phyloP scores from a whole-genome alignment of 1,140 invertebrate genomes.

The Anthonomus grandis region DNA sequence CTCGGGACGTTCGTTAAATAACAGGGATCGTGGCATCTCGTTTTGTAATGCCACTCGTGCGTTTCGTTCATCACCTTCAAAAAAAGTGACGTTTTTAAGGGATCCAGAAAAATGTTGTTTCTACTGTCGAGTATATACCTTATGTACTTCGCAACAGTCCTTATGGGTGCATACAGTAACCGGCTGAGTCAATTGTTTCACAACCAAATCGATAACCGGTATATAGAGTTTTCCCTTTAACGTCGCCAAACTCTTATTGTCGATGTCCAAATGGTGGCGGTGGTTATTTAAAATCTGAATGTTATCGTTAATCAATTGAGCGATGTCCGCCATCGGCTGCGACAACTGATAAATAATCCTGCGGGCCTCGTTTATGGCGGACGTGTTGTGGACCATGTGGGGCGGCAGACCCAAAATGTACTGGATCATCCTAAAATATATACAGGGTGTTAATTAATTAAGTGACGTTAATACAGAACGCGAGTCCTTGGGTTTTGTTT shows the following conservation, averaged over 20 bases:
- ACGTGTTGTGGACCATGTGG: slow-evolving; percentile 37
- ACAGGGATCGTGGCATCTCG: slow-evolving; percentile 42
- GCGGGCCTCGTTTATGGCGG: slow-evolving; percentile 41
- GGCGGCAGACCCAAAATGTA: slow-evolving; percentile 38
- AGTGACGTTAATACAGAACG: too few species aligned
- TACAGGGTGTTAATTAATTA: neutral
- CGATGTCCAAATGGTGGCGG: slow-evolving; percentile 6
- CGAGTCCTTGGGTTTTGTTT: too few species aligned
- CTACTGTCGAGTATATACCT: too few species aligned
- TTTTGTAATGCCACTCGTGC: slow-evolving; percentile 39
- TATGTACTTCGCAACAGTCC: too few species aligned
- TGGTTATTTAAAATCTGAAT: slow-evolving; percentile 32
- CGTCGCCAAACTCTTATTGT: slow-evolving; percentile 30
- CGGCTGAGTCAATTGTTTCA: slow-evolving; percentile 37
- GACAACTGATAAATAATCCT: slow-evolving; percentile 38
- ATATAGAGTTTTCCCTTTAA: slow-evolving; percentile 39
- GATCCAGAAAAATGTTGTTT: slow-evolving; percentile 4
- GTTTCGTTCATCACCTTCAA: slow-evolving; percentile 37
- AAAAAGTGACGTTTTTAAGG: too few species aligned
- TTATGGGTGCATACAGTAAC: slow-evolving; percentile 40
- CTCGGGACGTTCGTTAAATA: slow-evolving; percentile 36
- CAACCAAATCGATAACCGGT: slow-evolving; percentile 36
- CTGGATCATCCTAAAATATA: slow-evolving; percentile 35
- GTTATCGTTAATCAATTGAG: slow-evolving; percentile 40
- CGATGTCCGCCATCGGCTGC: slow-evolving; percentile 43